These are phyloP conservation scores for Rhimphoctona megacephalus DNA, from an alignment of 2,888 invertebrate species.

Conservation along the genomic window DNA sequence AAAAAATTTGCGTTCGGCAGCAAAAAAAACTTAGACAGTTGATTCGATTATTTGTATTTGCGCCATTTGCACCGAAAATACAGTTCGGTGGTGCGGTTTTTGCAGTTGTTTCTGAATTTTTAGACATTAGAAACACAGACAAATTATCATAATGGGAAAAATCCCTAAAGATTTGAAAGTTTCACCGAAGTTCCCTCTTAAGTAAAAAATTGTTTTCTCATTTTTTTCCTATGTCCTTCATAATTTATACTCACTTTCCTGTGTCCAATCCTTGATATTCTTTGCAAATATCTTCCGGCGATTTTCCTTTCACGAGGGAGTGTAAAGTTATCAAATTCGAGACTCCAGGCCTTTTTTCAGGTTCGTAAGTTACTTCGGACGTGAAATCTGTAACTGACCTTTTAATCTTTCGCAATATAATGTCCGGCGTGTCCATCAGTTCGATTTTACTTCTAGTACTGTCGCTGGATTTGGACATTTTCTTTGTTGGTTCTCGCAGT, in stretches of 20 bases:
- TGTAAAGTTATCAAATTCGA: conserved; percentile 95
- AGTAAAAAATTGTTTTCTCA: not conserved
- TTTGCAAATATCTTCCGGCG: conserved; percentile 89
- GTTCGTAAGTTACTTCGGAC: conserved; percentile 93
- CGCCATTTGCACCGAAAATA: too few relatives aligned
- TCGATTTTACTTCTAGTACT: conserved; percentile 92
- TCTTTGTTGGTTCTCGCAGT: conserved; percentile 93
- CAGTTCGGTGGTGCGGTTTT: too few relatives aligned
- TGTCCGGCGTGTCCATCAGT: conserved; percentile 91
- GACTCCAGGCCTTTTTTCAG: conserved; percentile 92
- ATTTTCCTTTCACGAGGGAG: conserved; percentile 89
- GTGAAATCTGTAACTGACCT: conserved; percentile 96
- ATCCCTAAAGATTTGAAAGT: not conserved
- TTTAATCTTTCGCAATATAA: conserved; percentile 90
- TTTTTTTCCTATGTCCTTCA: not conserved
- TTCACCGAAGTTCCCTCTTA: not conserved
- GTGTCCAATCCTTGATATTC: conserved; percentile 90
- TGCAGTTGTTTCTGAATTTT: too few relatives aligned
- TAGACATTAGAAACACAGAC: not conserved
- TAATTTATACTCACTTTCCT: conserved; percentile 86
- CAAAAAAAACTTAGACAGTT: not conserved
- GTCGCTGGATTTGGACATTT: conserved; percentile 99
- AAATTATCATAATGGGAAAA: not conserved
- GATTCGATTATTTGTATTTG: not conserved
- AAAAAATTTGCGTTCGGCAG: not conserved